Evolutionary conservation across 2,113 vertebrate genomes (phyloP).

Genomic region (Chitala chitala): DNA sequence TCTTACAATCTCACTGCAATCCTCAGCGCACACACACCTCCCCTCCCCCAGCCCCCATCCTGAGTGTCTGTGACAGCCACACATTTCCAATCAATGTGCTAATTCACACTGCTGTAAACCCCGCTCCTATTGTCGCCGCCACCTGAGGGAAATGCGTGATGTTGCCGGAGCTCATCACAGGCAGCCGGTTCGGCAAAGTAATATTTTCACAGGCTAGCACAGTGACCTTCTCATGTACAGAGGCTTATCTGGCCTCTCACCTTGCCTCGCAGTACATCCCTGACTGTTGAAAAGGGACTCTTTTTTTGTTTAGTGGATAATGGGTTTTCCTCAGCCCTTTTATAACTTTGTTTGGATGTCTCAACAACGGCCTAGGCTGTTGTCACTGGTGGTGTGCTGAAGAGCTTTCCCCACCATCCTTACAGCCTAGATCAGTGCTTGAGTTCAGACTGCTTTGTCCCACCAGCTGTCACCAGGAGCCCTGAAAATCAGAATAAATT

Average conservation of each 20-base stretch:
- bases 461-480: background rate
- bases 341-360: background rate
- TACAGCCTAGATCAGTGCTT: background rate
- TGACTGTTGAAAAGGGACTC: background rate
- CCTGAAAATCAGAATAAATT: background rate
- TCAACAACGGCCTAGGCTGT: background rate
- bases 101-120: background rate
- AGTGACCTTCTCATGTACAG: constrained; percentile 1
- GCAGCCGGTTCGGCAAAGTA: background rate
- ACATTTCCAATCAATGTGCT: no score
- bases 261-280: background rate
- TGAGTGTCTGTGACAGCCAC: no score
- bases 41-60: no score
- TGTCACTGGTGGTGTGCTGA: background rate
- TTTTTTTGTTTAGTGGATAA: background rate
- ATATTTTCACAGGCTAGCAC: background rate
- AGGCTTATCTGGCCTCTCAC: background rate
- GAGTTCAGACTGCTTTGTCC: background rate
- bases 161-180: background rate
- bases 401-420: background rate
- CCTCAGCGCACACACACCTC: no score
- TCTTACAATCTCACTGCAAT: no score
- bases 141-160: background rate
- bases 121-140: background rate
- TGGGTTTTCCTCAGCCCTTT: background rate